Conservation (phyloP, 2,888 invertebrate species). For the Caenorhabditis wallacei region DNA sequence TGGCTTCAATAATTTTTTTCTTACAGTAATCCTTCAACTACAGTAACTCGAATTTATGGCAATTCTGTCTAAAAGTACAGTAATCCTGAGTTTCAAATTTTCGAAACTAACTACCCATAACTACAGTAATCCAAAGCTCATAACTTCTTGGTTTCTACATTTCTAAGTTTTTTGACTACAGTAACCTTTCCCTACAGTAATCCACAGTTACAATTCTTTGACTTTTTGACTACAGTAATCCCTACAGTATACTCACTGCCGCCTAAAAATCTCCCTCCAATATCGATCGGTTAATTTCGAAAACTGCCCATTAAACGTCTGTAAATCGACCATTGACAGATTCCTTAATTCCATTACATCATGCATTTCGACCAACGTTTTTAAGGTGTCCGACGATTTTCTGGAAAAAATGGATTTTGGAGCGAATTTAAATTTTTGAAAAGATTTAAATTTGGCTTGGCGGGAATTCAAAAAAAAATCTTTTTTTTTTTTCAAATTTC, state of each 20-base stretch:
- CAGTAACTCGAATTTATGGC: neutral
- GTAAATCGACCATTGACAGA: constrained; percentile 44
- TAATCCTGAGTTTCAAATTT: too few species aligned
- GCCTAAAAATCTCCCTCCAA: constrained; percentile 62
- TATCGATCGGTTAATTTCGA: constrained; percentile 57
- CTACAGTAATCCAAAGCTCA: neutral
- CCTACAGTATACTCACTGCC: constrained; percentile 48
- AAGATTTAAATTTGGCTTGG: neutral
- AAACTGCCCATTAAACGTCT: constrained; percentile 42
- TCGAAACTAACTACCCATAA: neutral
- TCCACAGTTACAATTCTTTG: too few species aligned
- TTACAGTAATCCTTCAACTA: neutral
- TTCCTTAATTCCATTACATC: constrained; percentile 51
- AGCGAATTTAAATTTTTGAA: too few species aligned
- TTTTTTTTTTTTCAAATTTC: too few species aligned
- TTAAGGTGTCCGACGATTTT: constrained; percentile 18
- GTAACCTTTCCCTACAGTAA: neutral
- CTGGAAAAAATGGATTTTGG: neutral
- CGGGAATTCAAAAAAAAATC: neutral
- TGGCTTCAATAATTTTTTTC: too few species aligned
- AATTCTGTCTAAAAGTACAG: neutral
- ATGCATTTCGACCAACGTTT: constrained; percentile 37
- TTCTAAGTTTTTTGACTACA: too few species aligned
- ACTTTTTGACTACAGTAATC: neutral
- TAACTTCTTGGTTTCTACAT: too few species aligned